Evolutionary conservation across 1,140 invertebrate species (phyloP), one percentile per base, ranked within the genome.

Genomic region (Potamilus streckersoni): DNA sequence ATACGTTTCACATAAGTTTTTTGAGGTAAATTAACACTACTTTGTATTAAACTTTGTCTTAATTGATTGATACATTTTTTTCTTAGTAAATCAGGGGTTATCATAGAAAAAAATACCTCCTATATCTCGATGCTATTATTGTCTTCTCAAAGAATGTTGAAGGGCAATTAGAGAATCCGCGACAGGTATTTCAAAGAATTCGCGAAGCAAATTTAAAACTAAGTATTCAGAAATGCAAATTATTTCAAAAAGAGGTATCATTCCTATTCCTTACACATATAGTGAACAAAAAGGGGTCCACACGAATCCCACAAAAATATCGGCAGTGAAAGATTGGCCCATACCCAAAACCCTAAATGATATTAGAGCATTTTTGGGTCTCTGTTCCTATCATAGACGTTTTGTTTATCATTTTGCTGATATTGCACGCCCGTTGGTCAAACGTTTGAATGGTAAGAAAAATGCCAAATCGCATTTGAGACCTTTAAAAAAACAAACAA

Each of bases 241-340:
- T 71, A 11, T 71, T 71, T 57, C 0, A n/a, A 19, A n/a, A 60
- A 20, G 59, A 71, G 27, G 55, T 71, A 20, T 23, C 19, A 61
- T 71, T 58, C 31, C 16, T 23, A n/a, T n/a, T n/a, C n/a, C n/a
- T 71, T 6, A 70, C 70, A 17, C 75, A 77, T 61, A 23, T 71
- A 27, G 65, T 73, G 1, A 49, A 38, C 12, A 15, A 68, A 67
- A 23, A 61, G 64, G 71, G 14, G 68, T 69, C 12, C 57, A 56
- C 2, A 60, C 65, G n/a, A 27, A 73, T 55, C 59, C 27, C 20
- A 58, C 31, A 11, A 20, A 63, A 20, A 57, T 59, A 67, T 55
- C 66, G 4, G 20, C 57, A 38, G 27, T 75, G 12, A 49, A 17
- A 31, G 31, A 71, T 4, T 73, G 63, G 65, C 19, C 19, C 57